A percentile compares a stretch with the other conserved stretches of the same genome.
phyloP scores from a whole-genome alignment of 2,797 vertebrate genomes.

The Ctenochaetus hawaiiensis region DNA sequence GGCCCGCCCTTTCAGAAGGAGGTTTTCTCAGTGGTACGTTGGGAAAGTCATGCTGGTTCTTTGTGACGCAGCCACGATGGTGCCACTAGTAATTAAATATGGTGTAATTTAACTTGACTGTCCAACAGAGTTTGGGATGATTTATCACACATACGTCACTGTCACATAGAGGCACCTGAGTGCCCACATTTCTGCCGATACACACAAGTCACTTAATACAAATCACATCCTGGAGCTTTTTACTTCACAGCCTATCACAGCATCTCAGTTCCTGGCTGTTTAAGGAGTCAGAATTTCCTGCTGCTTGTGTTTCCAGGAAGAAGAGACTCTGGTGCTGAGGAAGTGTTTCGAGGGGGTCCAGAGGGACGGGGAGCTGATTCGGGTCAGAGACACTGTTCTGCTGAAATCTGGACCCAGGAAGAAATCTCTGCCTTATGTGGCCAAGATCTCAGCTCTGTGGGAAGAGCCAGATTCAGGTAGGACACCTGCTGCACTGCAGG shows the following conservation, averaged over 20 bases:
- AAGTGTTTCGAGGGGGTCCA: conserved; percentile 96
- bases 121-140: conserved; percentile 12
- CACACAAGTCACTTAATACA: conserved; percentile 31
- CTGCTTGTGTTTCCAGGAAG: conserved; percentile 85
- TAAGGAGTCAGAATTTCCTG: conserved; percentile 50
- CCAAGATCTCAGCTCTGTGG: conserved; percentile 98
- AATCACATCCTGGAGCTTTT: conserved; percentile 40
- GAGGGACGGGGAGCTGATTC: conserved; percentile 93
- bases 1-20: conserved; percentile 94
- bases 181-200: conserved; percentile 30
- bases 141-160: conserved; percentile 19
- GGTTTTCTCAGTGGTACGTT: conserved; percentile 95
- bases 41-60: conserved; percentile 46
- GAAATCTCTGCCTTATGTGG: conserved; percentile 97
- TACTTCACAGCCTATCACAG: conserved; percentile 10
- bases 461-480: conserved; percentile 97
- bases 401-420: conserved; percentile 96
- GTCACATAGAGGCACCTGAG: conserved; percentile 18
- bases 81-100: conserved; percentile 44
- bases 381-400: conserved; percentile 95
- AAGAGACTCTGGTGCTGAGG: conserved; percentile 91
- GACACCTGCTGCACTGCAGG: background rate
- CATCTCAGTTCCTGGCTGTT: conserved; percentile 30
- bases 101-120: conserved; percentile 32
- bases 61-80: conserved; percentile 29